Evolutionary conservation across 2,113 vertebrate genomes (phyloP).

Genomic region (Apus apus): DNA sequence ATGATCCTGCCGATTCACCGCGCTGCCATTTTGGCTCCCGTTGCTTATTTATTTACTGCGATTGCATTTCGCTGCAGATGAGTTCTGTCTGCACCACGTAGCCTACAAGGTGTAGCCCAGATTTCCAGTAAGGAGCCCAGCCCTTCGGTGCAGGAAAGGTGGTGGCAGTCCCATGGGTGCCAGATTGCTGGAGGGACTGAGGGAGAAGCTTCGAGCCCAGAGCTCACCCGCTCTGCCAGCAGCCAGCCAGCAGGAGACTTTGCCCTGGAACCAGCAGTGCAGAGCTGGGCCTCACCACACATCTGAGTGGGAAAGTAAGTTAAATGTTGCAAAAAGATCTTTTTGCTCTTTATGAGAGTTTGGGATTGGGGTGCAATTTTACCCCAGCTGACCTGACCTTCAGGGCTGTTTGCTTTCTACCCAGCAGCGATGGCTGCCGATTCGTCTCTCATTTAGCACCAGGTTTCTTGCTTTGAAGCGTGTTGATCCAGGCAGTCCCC

Average conservation of each 20-base stretch:
- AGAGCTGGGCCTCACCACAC: rapidly evolving
- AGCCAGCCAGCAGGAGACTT: neutral
- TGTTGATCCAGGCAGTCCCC: rapidly evolving
- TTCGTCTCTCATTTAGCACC: neutral
- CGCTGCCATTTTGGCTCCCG: neutral
- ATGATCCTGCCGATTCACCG: neutral
- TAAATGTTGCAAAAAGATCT: neutral
- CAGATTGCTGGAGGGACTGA: constrained; percentile 37
- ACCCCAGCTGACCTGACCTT: neutral
- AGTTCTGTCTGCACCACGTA: neutral
- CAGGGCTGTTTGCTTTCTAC: neutral
- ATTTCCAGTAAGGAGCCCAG: neutral
- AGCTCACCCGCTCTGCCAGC: neutral
- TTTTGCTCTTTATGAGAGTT: neutral
- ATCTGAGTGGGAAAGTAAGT: neutral
- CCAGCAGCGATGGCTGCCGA: neutral
- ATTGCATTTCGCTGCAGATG: neutral
- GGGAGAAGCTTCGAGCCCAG: constrained; percentile 28
- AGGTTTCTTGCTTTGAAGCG: neutral
- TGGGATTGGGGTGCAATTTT: neutral
- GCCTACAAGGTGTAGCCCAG: neutral
- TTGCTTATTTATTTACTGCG: constrained; percentile 1
- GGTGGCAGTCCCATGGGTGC: neutral
- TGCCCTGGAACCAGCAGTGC: neutral
- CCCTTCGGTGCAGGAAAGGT: neutral